A percentile compares a stretch with the other conserved stretches of the same genome.
These are phyloP conservation scores for Cotesia vestalis DNA, from an alignment of 1,140 invertebrate species.

Conservation along the genomic window DNA sequence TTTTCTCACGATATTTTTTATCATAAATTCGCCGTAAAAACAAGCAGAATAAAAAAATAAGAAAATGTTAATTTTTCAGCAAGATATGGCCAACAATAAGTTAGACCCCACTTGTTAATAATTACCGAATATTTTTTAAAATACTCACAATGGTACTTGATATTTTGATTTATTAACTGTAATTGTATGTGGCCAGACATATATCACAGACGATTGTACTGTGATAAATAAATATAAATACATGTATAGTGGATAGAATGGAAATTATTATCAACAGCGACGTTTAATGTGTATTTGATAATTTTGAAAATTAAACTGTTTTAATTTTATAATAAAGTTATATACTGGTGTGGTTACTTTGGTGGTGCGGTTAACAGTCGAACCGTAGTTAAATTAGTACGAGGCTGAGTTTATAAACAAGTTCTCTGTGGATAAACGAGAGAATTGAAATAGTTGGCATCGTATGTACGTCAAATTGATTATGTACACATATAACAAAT, in stretches of 20 bases:
- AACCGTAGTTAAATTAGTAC: constrained; percentile 40
- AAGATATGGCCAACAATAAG: no score
- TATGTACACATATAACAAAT: constrained; percentile 2
- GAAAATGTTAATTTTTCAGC: no score
- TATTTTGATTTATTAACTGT: constrained; percentile 23
- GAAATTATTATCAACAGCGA: constrained; percentile 21
- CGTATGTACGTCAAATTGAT: constrained; percentile 1
- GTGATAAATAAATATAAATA: not conserved
- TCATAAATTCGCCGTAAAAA: no score
- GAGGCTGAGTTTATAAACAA: constrained; percentile 42
- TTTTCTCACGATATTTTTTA: no score
- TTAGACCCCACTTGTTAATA: no score
- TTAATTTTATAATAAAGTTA: constrained; percentile 41
- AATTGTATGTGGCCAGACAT: not conserved
- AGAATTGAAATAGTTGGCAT: constrained; percentile 28
- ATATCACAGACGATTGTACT: constrained; percentile 13
- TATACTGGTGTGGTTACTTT: constrained; percentile 31
- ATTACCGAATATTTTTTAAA: no score
- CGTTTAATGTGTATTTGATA: constrained; percentile 18
- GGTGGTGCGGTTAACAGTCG: constrained; percentile 30
- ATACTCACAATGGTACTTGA: no score
- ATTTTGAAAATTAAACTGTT: constrained; percentile 44
- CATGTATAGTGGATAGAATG: constrained; percentile 20
- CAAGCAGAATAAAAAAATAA: no score
- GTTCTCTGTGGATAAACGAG: constrained; percentile 39